These are phyloP conservation scores for Drosophila sordidula DNA, from an alignment of 2,888 invertebrate genomes.

Conservation along the genomic window DNA sequence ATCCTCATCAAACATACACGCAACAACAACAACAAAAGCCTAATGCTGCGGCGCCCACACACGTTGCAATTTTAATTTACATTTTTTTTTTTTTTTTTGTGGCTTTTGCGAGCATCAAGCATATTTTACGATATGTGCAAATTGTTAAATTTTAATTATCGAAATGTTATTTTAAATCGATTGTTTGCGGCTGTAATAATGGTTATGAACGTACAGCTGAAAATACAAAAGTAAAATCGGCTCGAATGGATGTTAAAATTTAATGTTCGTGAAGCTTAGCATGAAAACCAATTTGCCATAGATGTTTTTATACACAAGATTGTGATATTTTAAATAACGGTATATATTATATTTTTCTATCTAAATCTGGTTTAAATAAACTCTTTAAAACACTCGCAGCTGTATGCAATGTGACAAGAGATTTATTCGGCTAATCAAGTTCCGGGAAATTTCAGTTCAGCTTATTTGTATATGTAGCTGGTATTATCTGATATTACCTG, in stretches of 20 bases:
- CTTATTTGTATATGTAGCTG: no score
- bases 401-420: no score
- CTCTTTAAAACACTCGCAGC: neutral
- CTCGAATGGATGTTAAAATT: neutral
- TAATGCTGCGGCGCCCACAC: slow-evolving; percentile 22
- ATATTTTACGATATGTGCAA: slow-evolving; percentile 14
- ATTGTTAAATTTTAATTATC: slow-evolving; percentile 16
- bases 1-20: slow-evolving; percentile 24
- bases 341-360: neutral
- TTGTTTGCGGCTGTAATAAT: neutral
- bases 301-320: no score
- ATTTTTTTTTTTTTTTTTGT: neutral
- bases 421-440: neutral
- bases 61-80: slow-evolving; percentile 17
- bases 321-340: no score
- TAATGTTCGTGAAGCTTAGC: neutral
- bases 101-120: neutral
- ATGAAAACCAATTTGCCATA: no score
- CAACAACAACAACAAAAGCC: slow-evolving; percentile 23
- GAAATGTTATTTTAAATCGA: slow-evolving; percentile 5
- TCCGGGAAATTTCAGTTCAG: neutral
- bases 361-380: neutral
- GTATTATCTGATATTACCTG: no score
- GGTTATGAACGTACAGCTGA: neutral
- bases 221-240: neutral